A percentile compares a stretch with the other conserved stretches of the same genome.
These are phyloP conservation scores for Erebia ligea DNA, from an alignment of 2,888 invertebrate species.

Conservation along the genomic window DNA sequence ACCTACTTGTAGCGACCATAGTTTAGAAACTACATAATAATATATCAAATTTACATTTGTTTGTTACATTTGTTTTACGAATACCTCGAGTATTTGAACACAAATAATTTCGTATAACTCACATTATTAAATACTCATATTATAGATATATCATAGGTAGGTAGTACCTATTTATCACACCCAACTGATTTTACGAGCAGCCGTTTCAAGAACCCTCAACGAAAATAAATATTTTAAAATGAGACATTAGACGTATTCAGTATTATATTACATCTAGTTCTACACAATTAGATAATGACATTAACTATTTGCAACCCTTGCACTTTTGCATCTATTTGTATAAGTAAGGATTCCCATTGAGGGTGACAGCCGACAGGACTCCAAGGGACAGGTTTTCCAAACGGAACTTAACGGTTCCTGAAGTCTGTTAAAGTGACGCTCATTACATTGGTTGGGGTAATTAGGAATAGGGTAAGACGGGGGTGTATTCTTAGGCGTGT, in stretches of 20 bases:
- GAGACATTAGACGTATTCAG: conserved; percentile 39
- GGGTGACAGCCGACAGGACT: conserved; percentile 41
- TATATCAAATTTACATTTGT: too few species aligned
- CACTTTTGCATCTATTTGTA: conserved; percentile 62
- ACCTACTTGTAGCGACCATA: too few species aligned
- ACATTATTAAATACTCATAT: too few species aligned
- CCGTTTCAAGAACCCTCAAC: conserved; percentile 28
- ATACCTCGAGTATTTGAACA: background rate
- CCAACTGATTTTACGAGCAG: conserved; percentile 21
- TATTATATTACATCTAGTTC: conserved; percentile 65
- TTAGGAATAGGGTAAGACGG: conserved; percentile 73
- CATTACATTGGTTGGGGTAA: conserved; percentile 57
- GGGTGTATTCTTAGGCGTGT: conserved; percentile 68
- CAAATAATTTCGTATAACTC: background rate
- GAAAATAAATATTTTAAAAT: conserved; percentile 37
- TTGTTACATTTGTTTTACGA: too few species aligned
- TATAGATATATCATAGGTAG: background rate
- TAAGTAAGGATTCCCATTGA: conserved; percentile 57
- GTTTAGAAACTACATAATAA: too few species aligned
- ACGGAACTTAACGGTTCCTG: conserved; percentile 78
- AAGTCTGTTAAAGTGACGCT: conserved; percentile 68
- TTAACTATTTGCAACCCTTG: conserved; percentile 78
- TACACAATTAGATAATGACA: conserved; percentile 63
- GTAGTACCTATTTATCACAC: background rate
- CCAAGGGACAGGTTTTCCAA: conserved; percentile 70